These are phyloP conservation scores for Tragelaphus scriptus DNA, from an alignment of 2,113 vertebrate genomes.

Conservation along the genomic window DNA sequence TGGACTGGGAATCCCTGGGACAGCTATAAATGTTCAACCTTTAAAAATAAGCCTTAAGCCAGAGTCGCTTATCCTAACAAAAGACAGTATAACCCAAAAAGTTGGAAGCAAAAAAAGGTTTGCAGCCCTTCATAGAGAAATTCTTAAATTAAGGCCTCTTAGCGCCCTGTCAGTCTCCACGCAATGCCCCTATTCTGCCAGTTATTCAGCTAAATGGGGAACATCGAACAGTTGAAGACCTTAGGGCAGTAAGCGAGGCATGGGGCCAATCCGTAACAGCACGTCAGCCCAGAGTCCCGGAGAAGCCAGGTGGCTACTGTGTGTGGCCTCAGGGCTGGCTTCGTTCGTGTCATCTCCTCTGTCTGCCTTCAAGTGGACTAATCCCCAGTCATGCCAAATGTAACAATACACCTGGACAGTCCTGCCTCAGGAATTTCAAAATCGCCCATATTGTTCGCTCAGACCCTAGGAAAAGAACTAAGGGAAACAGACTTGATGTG, in stretches of 20 bases:
- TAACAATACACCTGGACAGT: neutral
- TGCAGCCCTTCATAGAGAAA: neutral
- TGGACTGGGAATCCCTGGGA: neutral
- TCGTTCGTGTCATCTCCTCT: neutral
- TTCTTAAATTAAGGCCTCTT: neutral
- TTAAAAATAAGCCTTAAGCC: neutral
- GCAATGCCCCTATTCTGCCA: neutral
- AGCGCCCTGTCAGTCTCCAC: neutral
- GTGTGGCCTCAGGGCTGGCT: neutral
- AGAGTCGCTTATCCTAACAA: neutral
- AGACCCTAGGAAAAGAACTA: neutral
- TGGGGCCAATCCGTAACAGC: neutral
- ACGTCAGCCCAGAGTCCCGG: rapidly evolving
- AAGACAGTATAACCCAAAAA: neutral
- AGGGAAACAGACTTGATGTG: neutral
- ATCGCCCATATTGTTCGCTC: neutral
- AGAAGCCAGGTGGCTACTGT: neutral
- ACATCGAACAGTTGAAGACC: neutral
- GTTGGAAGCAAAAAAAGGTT: neutral
- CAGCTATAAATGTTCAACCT: neutral
- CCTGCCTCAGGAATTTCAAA: neutral
- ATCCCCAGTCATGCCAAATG: neutral
- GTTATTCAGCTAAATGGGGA: neutral
- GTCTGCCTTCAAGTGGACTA: neutral
- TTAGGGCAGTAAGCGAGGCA: neutral